A percentile compares a stretch with the other conserved stretches of the same genome.
These are phyloP conservation scores for Alloscopus bannaensis DNA, from an alignment of 2,888 invertebrate species.

Conservation along the genomic window DNA sequence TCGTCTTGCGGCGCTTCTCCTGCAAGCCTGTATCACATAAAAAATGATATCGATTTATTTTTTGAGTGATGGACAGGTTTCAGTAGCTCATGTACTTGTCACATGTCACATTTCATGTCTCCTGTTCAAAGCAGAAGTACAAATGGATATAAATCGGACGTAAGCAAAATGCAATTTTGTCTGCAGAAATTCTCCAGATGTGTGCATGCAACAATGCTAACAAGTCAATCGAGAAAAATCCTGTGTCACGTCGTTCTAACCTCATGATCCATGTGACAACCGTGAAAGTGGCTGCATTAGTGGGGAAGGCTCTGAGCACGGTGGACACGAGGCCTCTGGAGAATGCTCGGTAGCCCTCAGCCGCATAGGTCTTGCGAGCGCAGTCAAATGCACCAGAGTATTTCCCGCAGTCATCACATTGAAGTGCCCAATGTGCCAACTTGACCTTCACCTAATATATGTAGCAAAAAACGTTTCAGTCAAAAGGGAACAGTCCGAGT, in stretches of 20 bases:
- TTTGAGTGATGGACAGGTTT: background rate
- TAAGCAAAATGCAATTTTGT: too few relatives aligned
- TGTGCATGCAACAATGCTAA: too few relatives aligned
- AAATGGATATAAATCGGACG: too few relatives aligned
- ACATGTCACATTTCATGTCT: background rate
- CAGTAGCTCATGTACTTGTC: background rate
- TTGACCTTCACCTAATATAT: conserved; percentile 74
- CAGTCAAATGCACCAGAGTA: conserved; percentile 87
- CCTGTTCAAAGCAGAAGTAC: too few relatives aligned
- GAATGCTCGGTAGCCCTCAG: conserved; percentile 85
- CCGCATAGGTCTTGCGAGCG: conserved; percentile 81
- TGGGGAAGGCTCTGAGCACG: conserved; percentile 90
- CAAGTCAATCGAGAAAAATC: too few relatives aligned
- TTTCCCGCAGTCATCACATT: conserved; percentile 81
- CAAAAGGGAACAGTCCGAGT: too few relatives aligned
- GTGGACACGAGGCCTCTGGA: conserved; percentile 87
- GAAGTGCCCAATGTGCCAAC: conserved; percentile 82
- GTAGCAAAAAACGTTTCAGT: too few relatives aligned
- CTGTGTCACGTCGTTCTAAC: conserved; percentile 48
- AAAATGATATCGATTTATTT: background rate
- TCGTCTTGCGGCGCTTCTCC: conserved; percentile 45
- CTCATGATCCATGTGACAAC: conserved; percentile 89
- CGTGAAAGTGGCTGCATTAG: conserved; percentile 94
- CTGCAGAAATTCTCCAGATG: too few relatives aligned
- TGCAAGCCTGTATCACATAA: conserved; percentile 52